Percentiles rank a stretch among this genome's conserved stretches.
These are phyloP conservation scores for Mastomys coucha DNA, from an alignment of 2,113 vertebrate genomes.

Conservation along the genomic window DNA sequence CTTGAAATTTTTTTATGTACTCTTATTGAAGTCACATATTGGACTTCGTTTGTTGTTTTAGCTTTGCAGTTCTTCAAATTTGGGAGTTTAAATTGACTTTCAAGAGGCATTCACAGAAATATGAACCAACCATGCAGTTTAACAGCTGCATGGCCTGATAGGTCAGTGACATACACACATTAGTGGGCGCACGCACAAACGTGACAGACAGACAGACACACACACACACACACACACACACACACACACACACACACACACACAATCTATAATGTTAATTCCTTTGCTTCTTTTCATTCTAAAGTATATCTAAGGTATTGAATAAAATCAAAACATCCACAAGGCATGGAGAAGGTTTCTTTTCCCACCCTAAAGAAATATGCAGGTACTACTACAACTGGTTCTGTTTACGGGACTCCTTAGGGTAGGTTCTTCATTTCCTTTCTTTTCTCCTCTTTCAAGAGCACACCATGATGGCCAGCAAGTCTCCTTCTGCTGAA, in stretches of 20 bases:
- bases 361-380: not conserved
- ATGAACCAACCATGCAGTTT: not conserved
- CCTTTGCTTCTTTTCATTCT: not conserved
- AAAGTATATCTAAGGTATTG: not conserved
- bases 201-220: not conserved
- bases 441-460: constrained; percentile 62
- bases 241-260: not conserved
- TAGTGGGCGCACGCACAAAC: not conserved
- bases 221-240: not conserved
- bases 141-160: not conserved
- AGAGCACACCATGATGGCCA: constrained; percentile 10
- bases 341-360: constrained; percentile 23
- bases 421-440: not conserved
- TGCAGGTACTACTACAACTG: constrained; percentile 18
- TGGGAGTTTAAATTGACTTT: constrained; percentile 50
- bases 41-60: constrained; percentile 73
- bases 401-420: constrained; percentile 18
- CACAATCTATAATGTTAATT: not conserved
- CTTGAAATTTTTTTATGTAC: constrained; percentile 82
- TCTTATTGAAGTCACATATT: constrained; percentile 76
- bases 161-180: not conserved
- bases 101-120: constrained; percentile 22
- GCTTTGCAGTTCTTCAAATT: constrained; percentile 62
- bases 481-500: constrained; percentile 42
- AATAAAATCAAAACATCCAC: constrained; percentile 29